Conservation (phyloP, 2,888 invertebrate genomes). For the Euclidia mi region DNA sequence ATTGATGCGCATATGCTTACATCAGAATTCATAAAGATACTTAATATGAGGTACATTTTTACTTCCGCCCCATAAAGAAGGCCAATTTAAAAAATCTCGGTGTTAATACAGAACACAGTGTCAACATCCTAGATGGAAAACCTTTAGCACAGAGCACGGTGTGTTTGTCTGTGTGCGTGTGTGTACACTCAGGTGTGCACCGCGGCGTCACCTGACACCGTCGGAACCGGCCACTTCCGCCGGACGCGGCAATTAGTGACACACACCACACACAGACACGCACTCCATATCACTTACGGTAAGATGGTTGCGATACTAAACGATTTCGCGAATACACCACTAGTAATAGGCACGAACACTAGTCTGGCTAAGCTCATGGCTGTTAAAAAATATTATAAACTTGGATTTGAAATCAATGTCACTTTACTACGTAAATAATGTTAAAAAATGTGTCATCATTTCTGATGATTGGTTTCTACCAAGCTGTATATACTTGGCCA, state of each 20-base stretch:
- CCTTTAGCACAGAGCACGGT: neutral
- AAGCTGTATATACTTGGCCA: too few species aligned
- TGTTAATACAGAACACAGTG: slow-evolving; percentile 5
- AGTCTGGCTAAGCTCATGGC: too few species aligned
- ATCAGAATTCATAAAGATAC: too few species aligned
- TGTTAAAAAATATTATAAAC: too few species aligned
- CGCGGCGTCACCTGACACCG: slow-evolving; percentile 83
- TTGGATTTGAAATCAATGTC: too few species aligned
- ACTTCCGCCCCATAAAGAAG: too few species aligned
- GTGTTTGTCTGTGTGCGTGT: slow-evolving; percentile 39
- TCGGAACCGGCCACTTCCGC: slow-evolving; percentile 89
- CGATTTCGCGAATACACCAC: slow-evolving; percentile 20
- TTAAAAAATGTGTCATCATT: too few species aligned
- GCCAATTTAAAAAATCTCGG: neutral
- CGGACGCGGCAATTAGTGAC: slow-evolving; percentile 88
- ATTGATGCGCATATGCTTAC: too few species aligned
- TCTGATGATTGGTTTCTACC: too few species aligned
- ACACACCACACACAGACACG: slow-evolving; percentile 72
- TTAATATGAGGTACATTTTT: too few species aligned
- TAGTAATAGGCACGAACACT: too few species aligned
- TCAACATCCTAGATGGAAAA: slow-evolving; percentile 20
- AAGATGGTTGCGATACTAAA: slow-evolving; percentile 46
- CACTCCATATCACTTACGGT: slow-evolving; percentile 55
- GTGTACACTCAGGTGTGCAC: slow-evolving; percentile 78
- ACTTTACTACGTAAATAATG: too few species aligned